Evolutionary conservation across 2,888 invertebrate genomes (phyloP).

Genomic region (Coronaproctus castanopsis): DNA sequence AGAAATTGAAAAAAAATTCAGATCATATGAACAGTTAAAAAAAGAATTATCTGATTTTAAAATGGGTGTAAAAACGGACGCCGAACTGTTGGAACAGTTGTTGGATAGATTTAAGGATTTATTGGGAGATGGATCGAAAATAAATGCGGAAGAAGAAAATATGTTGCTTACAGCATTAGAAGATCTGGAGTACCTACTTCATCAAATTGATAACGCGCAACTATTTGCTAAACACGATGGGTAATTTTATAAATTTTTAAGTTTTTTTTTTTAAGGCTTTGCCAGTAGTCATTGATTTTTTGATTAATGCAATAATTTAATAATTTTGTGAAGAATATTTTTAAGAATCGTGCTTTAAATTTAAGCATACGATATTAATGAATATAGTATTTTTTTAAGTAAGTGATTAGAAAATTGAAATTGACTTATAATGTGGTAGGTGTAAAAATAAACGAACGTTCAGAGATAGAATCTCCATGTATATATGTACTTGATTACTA

Average conservation of each 20-base stretch:
- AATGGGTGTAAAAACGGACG: constrained; percentile 42
- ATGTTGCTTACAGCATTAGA: constrained; percentile 33
- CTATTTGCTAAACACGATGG: constrained; percentile 45
- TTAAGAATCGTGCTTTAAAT: too few relatives aligned
- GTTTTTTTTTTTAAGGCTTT: too few relatives aligned
- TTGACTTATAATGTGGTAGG: too few relatives aligned
- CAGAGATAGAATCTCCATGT: too few relatives aligned
- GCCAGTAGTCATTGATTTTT: too few relatives aligned
- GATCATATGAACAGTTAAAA: constrained; percentile 41
- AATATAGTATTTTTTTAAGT: too few relatives aligned
- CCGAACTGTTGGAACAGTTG: constrained; percentile 38
- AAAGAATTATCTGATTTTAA: constrained; percentile 40
- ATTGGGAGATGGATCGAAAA: constrained; percentile 24
- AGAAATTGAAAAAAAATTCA: constrained; percentile 27
- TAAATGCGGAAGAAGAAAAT: constrained; percentile 22
- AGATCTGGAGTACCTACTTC: constrained; percentile 50
- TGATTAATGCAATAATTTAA: too few relatives aligned
- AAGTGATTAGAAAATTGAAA: too few relatives aligned
- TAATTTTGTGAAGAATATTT: too few relatives aligned
- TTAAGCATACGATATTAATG: too few relatives aligned
- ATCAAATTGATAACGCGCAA: constrained; percentile 55
- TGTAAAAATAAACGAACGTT: too few relatives aligned
- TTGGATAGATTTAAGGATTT: constrained; percentile 32
- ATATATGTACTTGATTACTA: too few relatives aligned
- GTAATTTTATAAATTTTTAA: constrained; percentile 21